Conservation (phyloP, 2,797 vertebrate genomes). For the Pteropus rufus region DNA sequence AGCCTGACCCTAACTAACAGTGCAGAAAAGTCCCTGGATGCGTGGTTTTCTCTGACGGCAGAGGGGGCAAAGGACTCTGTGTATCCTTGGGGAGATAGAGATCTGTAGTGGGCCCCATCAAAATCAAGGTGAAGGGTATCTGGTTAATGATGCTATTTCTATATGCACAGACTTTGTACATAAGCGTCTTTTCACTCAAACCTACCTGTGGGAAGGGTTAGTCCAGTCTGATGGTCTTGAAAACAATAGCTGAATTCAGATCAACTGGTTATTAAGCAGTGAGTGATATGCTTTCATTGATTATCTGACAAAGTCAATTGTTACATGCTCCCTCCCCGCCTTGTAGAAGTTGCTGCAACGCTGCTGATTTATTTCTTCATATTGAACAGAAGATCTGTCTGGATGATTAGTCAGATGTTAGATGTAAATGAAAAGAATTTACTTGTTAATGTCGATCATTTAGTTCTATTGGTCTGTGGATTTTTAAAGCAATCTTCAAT, state of each 20-base stretch:
- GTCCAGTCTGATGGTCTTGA: not conserved
- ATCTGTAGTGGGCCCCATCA: not conserved
- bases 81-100: not conserved
- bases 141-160: not conserved
- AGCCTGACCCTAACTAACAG: not conserved
- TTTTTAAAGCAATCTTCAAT: not conserved
- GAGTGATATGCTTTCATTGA: not conserved
- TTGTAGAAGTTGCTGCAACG: not conserved
- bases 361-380: not conserved
- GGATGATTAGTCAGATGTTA: not conserved
- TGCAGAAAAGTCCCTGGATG: not conserved
- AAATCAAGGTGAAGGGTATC: not conserved
- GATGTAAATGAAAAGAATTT: not conserved
- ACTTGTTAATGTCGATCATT: not conserved
- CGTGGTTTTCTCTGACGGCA: not conserved
- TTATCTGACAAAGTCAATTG: not conserved
- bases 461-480: not conserved
- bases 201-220: not conserved
- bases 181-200: not conserved
- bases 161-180: not conserved
- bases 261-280: not conserved
- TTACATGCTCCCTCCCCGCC: not conserved
- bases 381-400: not conserved
- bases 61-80: not conserved
- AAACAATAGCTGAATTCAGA: constrained; percentile 13